Evolutionary conservation across 1,140 invertebrate species (phyloP).

Genomic region (Euura lappo): DNA sequence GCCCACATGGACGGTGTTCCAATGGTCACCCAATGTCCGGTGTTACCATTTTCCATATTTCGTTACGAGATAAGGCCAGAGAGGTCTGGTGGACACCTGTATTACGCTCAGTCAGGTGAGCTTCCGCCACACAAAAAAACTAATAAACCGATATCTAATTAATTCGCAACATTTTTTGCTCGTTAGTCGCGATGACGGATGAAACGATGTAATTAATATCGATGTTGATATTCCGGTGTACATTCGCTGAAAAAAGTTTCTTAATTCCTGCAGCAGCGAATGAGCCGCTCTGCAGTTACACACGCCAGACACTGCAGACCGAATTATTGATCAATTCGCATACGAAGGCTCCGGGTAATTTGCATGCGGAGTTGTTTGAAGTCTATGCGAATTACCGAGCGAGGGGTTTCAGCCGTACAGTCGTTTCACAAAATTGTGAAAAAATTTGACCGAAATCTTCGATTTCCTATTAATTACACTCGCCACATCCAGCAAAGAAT

Average conservation of each 20-base stretch:
- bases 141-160: neutral
- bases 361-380: neutral
- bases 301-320: neutral
- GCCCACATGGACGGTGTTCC: slow-evolving; percentile 68
- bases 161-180: no score
- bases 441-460: no score
- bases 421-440: neutral
- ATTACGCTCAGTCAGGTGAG: slow-evolving; percentile 66
- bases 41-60: slow-evolving; percentile 61
- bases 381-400: neutral
- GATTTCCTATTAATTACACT: no score
- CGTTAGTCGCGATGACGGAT: neutral
- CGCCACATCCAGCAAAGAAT: no score
- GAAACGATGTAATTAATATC: neutral
- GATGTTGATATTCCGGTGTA: neutral
- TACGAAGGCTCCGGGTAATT: neutral
- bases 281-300: neutral
- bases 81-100: slow-evolving; percentile 64
- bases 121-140: neutral
- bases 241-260: neutral
- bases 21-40: slow-evolving; percentile 68
- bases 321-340: slow-evolving; percentile 5
- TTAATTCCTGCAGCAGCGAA: neutral
- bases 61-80: slow-evolving; percentile 62
- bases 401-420: neutral